Percentiles rank a stretch among this genome's conserved stretches.
Evolutionary conservation across 2,888 invertebrate species (phyloP).

Genomic region (Pseudococcus longispinus): DNA sequence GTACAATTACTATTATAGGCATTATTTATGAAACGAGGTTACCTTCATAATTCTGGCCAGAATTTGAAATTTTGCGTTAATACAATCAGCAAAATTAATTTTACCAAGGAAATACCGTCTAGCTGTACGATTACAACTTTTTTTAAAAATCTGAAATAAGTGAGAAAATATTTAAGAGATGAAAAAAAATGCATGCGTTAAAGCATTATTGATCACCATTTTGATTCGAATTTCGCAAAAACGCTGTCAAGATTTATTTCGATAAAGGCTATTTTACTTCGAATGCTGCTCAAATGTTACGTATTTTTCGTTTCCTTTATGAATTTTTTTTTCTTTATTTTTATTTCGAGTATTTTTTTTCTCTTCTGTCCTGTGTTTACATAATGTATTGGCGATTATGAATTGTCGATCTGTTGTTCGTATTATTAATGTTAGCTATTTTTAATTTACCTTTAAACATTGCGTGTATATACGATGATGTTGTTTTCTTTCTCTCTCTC

Average conservation of each 20-base stretch:
- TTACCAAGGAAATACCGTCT: background rate
- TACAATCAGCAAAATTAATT: conserved; percentile 15
- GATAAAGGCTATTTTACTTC: conserved; percentile 12
- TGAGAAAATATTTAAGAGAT: background rate
- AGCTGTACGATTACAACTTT: background rate
- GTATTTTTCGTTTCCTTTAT: background rate
- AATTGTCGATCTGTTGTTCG: conserved; percentile 44
- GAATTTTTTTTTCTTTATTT: background rate
- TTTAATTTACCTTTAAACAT: background rate
- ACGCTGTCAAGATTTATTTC: conserved; percentile 2
- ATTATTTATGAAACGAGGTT: background rate
- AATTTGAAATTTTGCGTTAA: conserved; percentile 8
- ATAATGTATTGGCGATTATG: conserved; percentile 35
- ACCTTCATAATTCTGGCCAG: background rate
- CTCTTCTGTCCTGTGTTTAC: background rate
- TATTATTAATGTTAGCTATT: conserved; percentile 42
- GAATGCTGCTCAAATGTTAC: conserved; percentile 35
- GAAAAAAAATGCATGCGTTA: background rate
- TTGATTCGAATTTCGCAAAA: background rate
- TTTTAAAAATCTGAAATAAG: background rate
- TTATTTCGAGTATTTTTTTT: conserved; percentile 6
- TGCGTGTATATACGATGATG: conserved; percentile 29
- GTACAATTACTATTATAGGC: background rate
- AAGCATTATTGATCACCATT: background rate
- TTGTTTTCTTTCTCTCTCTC: background rate